Conservation (phyloP, 1,140 invertebrate genomes). For the Lucilia sericata region DNA sequence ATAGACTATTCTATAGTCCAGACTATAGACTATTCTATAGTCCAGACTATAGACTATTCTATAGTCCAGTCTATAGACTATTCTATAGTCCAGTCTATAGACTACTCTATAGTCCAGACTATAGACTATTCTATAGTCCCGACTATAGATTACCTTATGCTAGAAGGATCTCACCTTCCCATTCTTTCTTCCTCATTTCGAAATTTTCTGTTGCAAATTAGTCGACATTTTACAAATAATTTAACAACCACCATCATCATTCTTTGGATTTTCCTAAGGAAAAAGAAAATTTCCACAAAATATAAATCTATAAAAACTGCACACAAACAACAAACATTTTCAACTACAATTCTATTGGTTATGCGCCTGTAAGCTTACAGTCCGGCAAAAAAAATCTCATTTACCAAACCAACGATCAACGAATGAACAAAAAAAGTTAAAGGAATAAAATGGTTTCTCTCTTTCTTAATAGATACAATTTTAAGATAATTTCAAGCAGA, state of each 20-base stretch:
- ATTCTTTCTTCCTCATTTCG: not conserved
- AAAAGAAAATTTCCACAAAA: not conserved
- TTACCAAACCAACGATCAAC: not conserved
- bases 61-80: too few species aligned
- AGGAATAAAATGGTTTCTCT: too few species aligned
- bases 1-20: too few species aligned
- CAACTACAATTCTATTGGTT: not conserved
- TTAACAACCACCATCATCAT: slow-evolving; percentile 11
- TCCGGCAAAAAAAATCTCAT: not conserved
- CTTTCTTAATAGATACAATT: slow-evolving; percentile 38
- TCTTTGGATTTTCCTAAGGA: not conserved
- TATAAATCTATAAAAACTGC: not conserved
- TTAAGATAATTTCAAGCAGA: slow-evolving; percentile 30
- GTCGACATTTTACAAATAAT: not conserved
- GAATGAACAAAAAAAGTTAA: not conserved
- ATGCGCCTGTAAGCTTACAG: not conserved
- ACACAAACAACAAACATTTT: not conserved
- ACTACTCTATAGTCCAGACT: too few species aligned
- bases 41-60: too few species aligned
- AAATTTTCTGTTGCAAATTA: not conserved
- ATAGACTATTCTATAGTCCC: too few species aligned
- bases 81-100: too few species aligned
- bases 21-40: too few species aligned
- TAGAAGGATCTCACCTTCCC: too few species aligned
- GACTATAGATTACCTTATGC: too few species aligned